Evolutionary conservation across 2,888 invertebrate genomes (phyloP).

Genomic region (Agrotis segetum): DNA sequence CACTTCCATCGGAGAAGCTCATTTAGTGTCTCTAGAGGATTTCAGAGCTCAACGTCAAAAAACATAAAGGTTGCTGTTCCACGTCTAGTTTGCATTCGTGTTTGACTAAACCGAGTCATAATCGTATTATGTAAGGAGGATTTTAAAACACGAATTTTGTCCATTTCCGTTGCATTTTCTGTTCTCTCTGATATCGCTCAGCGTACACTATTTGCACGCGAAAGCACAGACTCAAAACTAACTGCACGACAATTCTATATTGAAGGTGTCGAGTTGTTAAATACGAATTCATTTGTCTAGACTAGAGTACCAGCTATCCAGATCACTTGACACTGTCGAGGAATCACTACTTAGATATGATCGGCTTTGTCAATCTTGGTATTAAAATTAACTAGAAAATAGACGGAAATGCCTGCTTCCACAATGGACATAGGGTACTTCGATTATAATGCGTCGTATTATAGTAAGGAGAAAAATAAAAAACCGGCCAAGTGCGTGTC

Average conservation of each 20-base stretch:
- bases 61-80: neutral
- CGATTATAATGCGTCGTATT: no score
- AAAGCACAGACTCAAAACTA: neutral
- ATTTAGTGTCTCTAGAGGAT: no score
- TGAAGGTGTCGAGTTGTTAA: neutral
- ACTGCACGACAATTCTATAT: neutral
- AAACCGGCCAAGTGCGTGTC: no score
- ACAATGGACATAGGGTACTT: no score
- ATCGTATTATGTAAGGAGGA: neutral
- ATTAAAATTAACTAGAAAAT: neutral
- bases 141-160: neutral
- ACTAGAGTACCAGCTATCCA: neutral
- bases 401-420: neutral
- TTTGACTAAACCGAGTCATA: neutral
- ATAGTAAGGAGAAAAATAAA: no score
- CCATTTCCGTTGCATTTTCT: neutral
- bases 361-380: neutral
- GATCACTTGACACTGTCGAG: neutral
- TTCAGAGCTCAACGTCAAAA: no score
- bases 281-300: neutral
- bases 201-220: neutral
- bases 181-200: neutral
- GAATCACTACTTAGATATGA: neutral
- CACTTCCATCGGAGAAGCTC: no score
- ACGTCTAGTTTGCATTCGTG: neutral